A percentile compares a stretch with the other conserved stretches of the same genome.
Conservation (phyloP, 1,140 invertebrate species). For the Drosophila littoralis region DNA sequence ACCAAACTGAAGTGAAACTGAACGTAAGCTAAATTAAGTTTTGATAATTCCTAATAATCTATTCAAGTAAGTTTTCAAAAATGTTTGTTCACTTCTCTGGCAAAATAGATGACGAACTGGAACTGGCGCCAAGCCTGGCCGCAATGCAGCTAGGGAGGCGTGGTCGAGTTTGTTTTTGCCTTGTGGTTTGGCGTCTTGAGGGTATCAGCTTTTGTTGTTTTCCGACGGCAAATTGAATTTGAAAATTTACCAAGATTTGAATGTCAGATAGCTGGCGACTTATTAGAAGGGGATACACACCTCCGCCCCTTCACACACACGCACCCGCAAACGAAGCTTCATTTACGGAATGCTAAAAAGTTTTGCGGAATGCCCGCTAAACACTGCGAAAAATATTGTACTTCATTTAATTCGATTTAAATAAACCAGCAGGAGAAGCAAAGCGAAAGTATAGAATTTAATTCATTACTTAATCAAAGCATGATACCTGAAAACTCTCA, state of each 20-base stretch:
- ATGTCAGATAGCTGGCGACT: slow-evolving; percentile 67
- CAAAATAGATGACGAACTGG: slow-evolving; percentile 37
- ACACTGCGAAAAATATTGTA: slow-evolving; percentile 29
- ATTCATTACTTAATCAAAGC: too few species aligned
- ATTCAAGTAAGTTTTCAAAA: slow-evolving; percentile 78
- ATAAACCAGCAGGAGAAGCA: background rate
- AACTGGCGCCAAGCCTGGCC: slow-evolving; percentile 7
- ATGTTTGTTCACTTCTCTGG: slow-evolving; percentile 71
- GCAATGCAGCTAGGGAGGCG: background rate
- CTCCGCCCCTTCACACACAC: slow-evolving; percentile 13
- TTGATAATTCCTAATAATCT: slow-evolving; percentile 83
- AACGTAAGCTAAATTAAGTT: slow-evolving; percentile 81
- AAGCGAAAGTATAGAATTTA: too few species aligned
- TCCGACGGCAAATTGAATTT: slow-evolving; percentile 70
- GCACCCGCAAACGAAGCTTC: slow-evolving; percentile 26
- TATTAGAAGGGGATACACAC: slow-evolving; percentile 61
- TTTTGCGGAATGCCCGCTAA: slow-evolving; percentile 47
- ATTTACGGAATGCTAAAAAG: slow-evolving; percentile 53
- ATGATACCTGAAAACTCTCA: too few species aligned
- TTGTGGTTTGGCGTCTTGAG: slow-evolving; percentile 31
- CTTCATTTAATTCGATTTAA: background rate
- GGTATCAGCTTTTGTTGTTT: slow-evolving; percentile 59
- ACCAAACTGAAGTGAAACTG: slow-evolving; percentile 31
- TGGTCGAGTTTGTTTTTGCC: slow-evolving; percentile 1
- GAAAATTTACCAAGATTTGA: slow-evolving; percentile 76